Conservation (phyloP, 2,113 vertebrate genomes). For the Okapia johnstoni region DNA sequence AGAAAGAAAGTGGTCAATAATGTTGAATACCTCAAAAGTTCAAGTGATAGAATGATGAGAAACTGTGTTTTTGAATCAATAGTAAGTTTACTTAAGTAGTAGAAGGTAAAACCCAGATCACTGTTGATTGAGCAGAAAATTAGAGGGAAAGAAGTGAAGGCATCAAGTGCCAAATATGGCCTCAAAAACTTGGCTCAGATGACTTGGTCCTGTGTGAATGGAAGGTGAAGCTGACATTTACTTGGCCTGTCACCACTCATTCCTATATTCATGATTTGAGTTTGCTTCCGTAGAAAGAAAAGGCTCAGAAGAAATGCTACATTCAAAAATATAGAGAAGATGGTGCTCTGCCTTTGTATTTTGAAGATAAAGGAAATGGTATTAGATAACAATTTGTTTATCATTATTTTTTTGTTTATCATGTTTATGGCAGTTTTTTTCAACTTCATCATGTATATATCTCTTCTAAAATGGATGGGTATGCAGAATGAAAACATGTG, state of each 20-base stretch:
- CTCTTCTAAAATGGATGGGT: background rate
- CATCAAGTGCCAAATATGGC: background rate
- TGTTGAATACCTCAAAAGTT: background rate
- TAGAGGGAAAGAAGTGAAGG: background rate
- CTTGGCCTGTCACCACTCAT: background rate
- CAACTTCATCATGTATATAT: background rate
- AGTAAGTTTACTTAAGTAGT: background rate
- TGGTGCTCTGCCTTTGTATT: background rate
- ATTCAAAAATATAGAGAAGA: background rate
- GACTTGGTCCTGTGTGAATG: background rate
- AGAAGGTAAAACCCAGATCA: background rate
- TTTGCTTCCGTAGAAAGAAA: background rate
- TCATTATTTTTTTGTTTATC: background rate
- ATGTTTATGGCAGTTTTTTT: background rate
- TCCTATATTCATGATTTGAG: background rate
- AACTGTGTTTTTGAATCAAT: background rate
- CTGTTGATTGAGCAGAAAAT: background rate
- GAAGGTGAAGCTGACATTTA: rapidly evolving
- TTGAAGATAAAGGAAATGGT: background rate
- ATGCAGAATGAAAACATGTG: background rate
- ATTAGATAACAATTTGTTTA: background rate
- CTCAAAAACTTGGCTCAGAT: background rate
- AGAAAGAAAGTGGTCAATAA: background rate
- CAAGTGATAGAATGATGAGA: background rate
- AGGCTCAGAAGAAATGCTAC: background rate